Percentiles rank a stretch among this genome's conserved stretches.
Evolutionary conservation across 1,140 invertebrate genomes (phyloP).

Genomic region (Ptiloglossa arizonensis): DNA sequence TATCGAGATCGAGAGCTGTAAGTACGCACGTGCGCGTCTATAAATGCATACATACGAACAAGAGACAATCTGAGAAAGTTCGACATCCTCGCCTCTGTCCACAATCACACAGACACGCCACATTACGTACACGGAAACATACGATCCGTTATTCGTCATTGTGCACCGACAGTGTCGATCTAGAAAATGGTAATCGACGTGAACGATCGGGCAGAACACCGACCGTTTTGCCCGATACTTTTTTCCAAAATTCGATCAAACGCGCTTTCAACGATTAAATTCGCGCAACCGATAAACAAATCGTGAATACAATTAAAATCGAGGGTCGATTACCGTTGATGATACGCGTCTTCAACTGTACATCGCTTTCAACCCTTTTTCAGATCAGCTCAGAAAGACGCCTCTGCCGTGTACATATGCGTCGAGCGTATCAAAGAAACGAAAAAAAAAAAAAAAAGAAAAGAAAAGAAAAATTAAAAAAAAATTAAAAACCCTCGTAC

Average conservation of each 20-base stretch:
- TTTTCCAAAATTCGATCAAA: background rate
- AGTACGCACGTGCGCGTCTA: constrained; percentile 84
- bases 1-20: constrained; percentile 99
- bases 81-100: constrained; percentile 53
- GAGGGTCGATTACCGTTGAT: constrained; percentile 53
- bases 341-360: constrained; percentile 56
- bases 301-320: background rate
- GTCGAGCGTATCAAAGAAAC: constrained; percentile 47
- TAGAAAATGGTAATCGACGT: constrained; percentile 41
- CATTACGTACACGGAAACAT: constrained; percentile 34
- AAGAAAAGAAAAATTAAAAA: constrained; percentile 30
- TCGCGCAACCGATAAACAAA: background rate
- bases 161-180: constrained; percentile 48
- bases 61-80: constrained; percentile 52
- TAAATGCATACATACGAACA: constrained; percentile 44
- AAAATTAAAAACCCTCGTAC: constrained; percentile 38
- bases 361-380: constrained; percentile 61
- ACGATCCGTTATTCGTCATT: constrained; percentile 15
- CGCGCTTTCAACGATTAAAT: background rate
- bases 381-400: constrained; percentile 60
- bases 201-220: background rate
- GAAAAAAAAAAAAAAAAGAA: constrained; percentile 19
- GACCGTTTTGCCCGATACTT: background rate
- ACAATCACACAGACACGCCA: constrained; percentile 38
- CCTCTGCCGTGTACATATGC: constrained; percentile 54